Percentiles rank a stretch among this genome's conserved stretches.
These are phyloP conservation scores for Drusus annulatus DNA, from an alignment of 1,140 invertebrate genomes.

Conservation along the genomic window DNA sequence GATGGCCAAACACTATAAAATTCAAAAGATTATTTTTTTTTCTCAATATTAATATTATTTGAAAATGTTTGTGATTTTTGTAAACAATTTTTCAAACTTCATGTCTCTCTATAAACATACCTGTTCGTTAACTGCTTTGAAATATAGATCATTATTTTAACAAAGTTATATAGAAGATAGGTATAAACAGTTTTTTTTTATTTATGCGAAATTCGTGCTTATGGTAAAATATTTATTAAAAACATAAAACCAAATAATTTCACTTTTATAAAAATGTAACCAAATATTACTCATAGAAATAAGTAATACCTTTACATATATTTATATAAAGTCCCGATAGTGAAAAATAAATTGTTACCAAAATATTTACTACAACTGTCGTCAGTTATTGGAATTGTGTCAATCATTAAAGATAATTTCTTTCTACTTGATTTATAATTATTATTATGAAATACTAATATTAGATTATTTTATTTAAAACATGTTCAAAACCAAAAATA, in stretches of 20 bases:
- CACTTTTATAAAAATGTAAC: background rate
- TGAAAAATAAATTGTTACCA: slow-evolving; percentile 7
- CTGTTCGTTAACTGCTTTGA: no score
- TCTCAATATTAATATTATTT: no score
- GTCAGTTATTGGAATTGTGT: background rate
- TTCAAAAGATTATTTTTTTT: no score
- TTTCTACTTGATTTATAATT: background rate
- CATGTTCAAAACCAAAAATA: slow-evolving; percentile 56
- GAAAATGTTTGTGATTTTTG: no score
- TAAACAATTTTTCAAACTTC: no score
- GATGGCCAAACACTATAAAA: no score
- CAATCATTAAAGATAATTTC: background rate
- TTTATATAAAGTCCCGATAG: background rate
- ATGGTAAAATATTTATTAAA: no score
- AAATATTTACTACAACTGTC: background rate
- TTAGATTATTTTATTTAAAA: slow-evolving; percentile 21
- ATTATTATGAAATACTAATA: background rate
- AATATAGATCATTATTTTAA: no score
- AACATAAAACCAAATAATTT: background rate
- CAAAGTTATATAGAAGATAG: no score
- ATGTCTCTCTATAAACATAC: no score
- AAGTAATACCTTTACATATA: background rate
- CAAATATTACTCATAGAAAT: background rate
- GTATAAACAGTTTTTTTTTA: no score
- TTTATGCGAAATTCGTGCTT: no score